These are phyloP conservation scores for Elymnias hypermnestra DNA, from an alignment of 1,140 invertebrate genomes.

Conservation along the genomic window DNA sequence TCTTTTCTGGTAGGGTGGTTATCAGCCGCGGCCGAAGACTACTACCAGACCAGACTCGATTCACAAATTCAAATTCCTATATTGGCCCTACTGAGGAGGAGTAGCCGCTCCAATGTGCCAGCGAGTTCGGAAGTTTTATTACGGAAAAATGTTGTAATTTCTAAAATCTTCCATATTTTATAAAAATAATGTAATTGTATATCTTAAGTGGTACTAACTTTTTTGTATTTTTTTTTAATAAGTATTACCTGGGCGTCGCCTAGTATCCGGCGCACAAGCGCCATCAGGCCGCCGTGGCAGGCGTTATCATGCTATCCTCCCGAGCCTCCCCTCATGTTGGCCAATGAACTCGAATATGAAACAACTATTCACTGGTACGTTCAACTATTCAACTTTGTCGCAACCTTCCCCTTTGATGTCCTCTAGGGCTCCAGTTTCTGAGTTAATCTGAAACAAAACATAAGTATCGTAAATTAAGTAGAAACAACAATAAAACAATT, in stretches of 20 bases:
- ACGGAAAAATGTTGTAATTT: too few relatives aligned
- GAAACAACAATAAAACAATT: too few relatives aligned
- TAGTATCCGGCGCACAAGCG: constrained; percentile 75
- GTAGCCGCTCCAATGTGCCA: too few relatives aligned
- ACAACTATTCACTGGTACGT: constrained; percentile 25
- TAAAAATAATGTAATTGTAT: too few relatives aligned
- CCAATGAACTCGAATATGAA: not conserved
- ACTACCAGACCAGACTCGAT: too few relatives aligned
- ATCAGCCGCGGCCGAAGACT: too few relatives aligned
- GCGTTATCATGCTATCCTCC: constrained; percentile 70
- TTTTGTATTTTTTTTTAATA: not conserved
- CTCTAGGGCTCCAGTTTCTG: not conserved
- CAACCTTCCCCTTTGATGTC: constrained; percentile 16
- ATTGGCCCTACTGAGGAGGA: too few relatives aligned
- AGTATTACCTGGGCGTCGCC: constrained; percentile 71
- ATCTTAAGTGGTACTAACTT: too few relatives aligned
- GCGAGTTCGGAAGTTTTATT: too few relatives aligned
- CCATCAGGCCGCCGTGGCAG: constrained; percentile 71
- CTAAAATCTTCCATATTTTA: too few relatives aligned
- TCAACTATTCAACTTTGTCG: constrained; percentile 36
- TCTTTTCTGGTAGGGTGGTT: too few relatives aligned
- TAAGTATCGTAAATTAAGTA: not conserved
- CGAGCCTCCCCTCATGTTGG: constrained; percentile 39
- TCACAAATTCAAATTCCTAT: too few relatives aligned
- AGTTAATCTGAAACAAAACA: constrained; percentile 23